A percentile compares a stretch with the other conserved stretches of the same genome.
Conservation (phyloP, 2,888 invertebrate genomes). For the Seira ritae region DNA sequence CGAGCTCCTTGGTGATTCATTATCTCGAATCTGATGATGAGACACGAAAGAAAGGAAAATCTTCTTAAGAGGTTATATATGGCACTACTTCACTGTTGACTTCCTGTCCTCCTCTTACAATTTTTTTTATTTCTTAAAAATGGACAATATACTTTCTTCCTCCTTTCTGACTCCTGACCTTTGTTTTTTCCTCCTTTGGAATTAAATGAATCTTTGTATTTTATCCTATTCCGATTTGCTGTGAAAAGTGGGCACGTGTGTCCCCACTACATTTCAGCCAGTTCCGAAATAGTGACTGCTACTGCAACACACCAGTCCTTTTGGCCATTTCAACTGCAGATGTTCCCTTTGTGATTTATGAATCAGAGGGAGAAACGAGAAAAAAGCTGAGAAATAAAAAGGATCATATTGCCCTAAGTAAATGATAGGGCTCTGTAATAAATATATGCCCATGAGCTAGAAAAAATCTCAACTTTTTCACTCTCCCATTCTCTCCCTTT, state of each 20-base stretch:
- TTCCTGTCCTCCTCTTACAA: no score
- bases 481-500: no score
- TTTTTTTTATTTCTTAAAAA: no score
- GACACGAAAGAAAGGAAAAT: not conserved
- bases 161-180: constrained; percentile 6
- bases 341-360: constrained; percentile 73
- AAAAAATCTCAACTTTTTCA: constrained; percentile 22
- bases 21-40: not conserved
- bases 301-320: constrained; percentile 30
- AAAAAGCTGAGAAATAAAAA: constrained; percentile 11
- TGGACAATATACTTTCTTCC: not conserved
- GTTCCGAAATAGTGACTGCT: not conserved
- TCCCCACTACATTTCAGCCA: constrained; percentile 1
- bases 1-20: constrained; percentile 10
- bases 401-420: constrained; percentile 15
- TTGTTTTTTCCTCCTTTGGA: not conserved
- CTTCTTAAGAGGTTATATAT: constrained; percentile 1
- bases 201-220: not conserved
- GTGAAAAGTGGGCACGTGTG: not conserved
- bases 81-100: not conserved
- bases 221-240: not conserved
- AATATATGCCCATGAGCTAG: constrained; percentile 15
- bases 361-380: constrained; percentile 48
- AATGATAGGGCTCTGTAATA: constrained; percentile 14
- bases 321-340: constrained; percentile 72